These are phyloP conservation scores for Sclerurus mexicanus DNA, from an alignment of 2,113 vertebrate species.

Conservation along the genomic window DNA sequence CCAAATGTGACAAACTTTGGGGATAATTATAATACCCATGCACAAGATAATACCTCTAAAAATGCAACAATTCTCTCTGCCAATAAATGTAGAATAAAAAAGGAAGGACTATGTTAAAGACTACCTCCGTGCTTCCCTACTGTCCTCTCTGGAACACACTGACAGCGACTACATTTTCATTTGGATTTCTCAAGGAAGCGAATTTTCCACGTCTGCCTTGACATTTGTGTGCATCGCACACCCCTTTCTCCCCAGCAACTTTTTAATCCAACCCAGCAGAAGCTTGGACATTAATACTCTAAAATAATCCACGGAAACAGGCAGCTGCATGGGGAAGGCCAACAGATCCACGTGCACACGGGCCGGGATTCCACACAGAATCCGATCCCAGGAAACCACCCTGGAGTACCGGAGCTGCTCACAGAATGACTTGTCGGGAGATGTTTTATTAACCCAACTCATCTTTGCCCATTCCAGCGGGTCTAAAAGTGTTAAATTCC, in stretches of 20 bases:
- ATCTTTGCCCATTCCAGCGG: not conserved
- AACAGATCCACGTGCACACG: not conserved
- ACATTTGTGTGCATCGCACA: not conserved
- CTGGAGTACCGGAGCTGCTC: not conserved
- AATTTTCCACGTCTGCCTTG: not conserved
- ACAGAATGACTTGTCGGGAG: not conserved
- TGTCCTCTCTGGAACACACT: not conserved
- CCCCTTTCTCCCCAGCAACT: not conserved
- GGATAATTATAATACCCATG: not conserved
- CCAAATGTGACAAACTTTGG: not conserved
- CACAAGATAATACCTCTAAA: not conserved
- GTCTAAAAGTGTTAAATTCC: not conserved
- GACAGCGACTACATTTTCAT: not conserved
- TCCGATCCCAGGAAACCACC: not conserved
- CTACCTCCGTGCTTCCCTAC: not conserved
- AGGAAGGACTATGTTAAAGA: not conserved
- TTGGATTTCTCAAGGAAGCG: not conserved
- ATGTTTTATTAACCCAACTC: not conserved
- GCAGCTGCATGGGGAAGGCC: not conserved
- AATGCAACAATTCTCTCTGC: not conserved
- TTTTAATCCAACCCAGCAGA: not conserved
- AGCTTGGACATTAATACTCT: not conserved
- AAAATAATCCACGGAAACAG: not conserved
- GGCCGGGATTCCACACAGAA: not conserved
- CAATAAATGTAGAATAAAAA: not conserved